Percentiles rank a stretch among this genome's conserved stretches.
Conservation (phyloP, 2,797 vertebrate species). For the Falco cherrug region DNA sequence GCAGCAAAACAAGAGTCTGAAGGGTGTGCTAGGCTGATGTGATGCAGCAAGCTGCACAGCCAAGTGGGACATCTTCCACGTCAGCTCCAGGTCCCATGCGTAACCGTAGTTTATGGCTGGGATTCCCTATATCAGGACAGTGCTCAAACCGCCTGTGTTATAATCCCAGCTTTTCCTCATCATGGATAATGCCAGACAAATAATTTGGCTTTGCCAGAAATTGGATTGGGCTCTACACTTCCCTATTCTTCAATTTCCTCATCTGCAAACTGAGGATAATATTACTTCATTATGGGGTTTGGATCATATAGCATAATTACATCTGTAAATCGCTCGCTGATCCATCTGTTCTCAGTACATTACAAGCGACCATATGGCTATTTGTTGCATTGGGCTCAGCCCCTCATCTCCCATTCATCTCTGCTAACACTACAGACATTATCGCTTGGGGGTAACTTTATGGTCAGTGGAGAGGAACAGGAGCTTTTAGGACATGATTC, state of each 20-base stretch:
- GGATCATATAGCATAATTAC: neutral
- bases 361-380: neutral
- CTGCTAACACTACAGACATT: neutral
- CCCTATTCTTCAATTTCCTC: neutral
- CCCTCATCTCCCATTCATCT: neutral
- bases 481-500: neutral
- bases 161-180: neutral
- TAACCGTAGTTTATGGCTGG: neutral
- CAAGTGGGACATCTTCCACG: neutral
- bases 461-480: neutral
- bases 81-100: neutral
- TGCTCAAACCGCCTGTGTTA: neutral
- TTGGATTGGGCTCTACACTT: neutral
- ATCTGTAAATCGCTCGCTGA: neutral
- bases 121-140: neutral
- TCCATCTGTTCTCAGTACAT: neutral
- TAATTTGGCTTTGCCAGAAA: neutral
- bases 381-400: neutral
- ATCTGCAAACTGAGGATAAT: neutral
- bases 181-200: neutral
- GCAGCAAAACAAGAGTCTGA: neutral
- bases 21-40: neutral
- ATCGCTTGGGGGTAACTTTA: neutral
- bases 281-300: neutral
- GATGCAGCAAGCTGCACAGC: neutral